Conservation (phyloP, 2,888 invertebrate genomes). For the Polyommatus iphigenia region DNA sequence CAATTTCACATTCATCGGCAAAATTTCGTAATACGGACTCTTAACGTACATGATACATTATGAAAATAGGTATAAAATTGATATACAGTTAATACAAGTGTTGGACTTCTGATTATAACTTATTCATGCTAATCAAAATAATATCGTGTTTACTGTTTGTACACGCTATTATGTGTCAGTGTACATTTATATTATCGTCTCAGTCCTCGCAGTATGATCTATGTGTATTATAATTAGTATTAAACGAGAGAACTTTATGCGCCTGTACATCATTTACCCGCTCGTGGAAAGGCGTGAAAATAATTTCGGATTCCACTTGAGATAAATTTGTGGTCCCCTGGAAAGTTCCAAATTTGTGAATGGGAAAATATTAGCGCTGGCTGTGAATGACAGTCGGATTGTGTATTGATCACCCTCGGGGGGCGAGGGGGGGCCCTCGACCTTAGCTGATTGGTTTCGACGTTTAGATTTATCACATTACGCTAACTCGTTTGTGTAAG, state of each 20-base stretch:
- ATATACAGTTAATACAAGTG: too few species aligned
- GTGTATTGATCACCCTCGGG: slow-evolving; percentile 54
- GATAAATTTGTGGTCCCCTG: slow-evolving; percentile 49
- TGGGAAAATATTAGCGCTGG: slow-evolving; percentile 57
- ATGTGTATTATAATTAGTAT: background rate
- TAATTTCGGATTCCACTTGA: slow-evolving; percentile 54
- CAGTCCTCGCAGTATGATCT: background rate
- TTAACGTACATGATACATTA: too few species aligned
- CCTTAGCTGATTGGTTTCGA: slow-evolving; percentile 29
- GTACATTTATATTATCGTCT: too few species aligned
- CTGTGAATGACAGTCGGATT: slow-evolving; percentile 58
- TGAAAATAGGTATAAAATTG: too few species aligned
- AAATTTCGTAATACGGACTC: too few species aligned
- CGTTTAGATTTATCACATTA: slow-evolving; percentile 14
- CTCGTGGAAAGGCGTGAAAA: slow-evolving; percentile 42
- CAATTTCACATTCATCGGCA: too few species aligned
- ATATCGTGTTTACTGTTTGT: too few species aligned
- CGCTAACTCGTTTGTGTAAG: slow-evolving; percentile 2
- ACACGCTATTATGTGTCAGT: too few species aligned
- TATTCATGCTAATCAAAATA: too few species aligned
- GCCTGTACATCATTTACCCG: background rate
- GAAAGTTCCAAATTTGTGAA: slow-evolving; percentile 46
- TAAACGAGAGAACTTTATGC: slow-evolving; percentile 2
- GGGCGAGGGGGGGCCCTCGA: slow-evolving; percentile 37
- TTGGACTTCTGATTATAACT: too few species aligned